phyloP scores from a whole-genome alignment of 1,140 invertebrate species.

The Conus ventricosus region DNA sequence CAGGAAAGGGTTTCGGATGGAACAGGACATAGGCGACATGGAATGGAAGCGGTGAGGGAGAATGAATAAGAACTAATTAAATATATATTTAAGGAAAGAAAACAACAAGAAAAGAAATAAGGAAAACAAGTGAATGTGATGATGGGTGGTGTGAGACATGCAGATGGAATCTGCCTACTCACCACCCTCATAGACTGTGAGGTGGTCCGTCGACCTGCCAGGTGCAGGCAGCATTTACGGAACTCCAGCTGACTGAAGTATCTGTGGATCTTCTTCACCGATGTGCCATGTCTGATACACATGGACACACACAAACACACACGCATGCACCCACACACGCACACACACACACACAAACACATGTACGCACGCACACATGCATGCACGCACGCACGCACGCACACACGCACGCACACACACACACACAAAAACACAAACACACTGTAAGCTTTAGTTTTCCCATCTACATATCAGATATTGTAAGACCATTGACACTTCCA shows the following conservation, averaged over 20 bases:
- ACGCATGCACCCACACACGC: not conserved
- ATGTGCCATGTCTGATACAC: not conserved
- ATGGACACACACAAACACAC: not conserved
- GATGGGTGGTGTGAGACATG: too few species aligned
- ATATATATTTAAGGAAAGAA: too few species aligned
- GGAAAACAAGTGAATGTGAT: not conserved
- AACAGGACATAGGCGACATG: too few species aligned
- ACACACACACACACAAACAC: not conserved
- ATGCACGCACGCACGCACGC: too few species aligned
- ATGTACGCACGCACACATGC: not conserved
- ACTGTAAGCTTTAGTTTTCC: too few species aligned
- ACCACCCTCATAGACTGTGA: conserved; percentile 62
- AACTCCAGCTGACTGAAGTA: conserved; percentile 57
- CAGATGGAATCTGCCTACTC: not conserved
- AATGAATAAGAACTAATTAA: too few species aligned
- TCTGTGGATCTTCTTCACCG: not conserved
- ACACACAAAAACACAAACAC: not conserved
- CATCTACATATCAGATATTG: too few species aligned
- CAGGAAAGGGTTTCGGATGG: too few species aligned
- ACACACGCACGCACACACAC: not conserved
- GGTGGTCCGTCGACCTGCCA: conserved; percentile 51
- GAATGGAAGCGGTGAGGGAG: too few species aligned
- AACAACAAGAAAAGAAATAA: not conserved
- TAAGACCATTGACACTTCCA: too few species aligned
- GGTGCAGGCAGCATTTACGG: conserved; percentile 60